Conservation (phyloP, 1,140 invertebrate species). For the Zaprionus ornatus region DNA sequence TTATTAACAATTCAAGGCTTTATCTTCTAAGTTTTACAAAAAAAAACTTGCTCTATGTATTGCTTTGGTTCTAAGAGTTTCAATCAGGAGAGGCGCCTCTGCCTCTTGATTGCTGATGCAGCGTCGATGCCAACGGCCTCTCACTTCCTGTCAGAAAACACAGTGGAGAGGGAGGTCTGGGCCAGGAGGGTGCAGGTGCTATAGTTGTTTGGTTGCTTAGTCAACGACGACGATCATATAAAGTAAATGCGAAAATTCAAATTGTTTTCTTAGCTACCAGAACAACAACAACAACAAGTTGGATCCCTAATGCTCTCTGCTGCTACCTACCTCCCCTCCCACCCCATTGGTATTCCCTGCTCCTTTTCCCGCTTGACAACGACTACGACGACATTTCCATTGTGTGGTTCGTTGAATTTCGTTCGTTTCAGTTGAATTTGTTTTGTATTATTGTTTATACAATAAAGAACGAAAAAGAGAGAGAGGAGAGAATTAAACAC, state of each 20-base stretch:
- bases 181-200: neutral
- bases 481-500: neutral
- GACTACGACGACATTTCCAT: conserved; percentile 37
- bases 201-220: conserved; percentile 58
- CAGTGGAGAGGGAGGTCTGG: neutral
- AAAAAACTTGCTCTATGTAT: too few species aligned
- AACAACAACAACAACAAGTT: conserved; percentile 17
- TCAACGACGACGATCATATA: conserved; percentile 51
- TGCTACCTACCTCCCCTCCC: neutral
- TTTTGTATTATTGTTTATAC: conserved; percentile 65
- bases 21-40: neutral
- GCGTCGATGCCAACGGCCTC: conserved; percentile 23
- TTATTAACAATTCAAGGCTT: too few species aligned
- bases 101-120: neutral
- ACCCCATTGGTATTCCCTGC: conserved; percentile 5
- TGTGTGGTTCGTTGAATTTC: conserved; percentile 34
- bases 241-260: conserved; percentile 51
- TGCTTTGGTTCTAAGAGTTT: neutral
- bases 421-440: conserved; percentile 61
- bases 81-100: neutral
- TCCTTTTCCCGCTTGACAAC: conserved; percentile 21
- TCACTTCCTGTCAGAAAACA: neutral
- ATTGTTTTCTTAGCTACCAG: conserved; percentile 72
- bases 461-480: conserved; percentile 18
- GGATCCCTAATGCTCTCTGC: conserved; percentile 3